Evolutionary conservation across 2,888 invertebrate species (phyloP).

Genomic region (Xanthia togata): DNA sequence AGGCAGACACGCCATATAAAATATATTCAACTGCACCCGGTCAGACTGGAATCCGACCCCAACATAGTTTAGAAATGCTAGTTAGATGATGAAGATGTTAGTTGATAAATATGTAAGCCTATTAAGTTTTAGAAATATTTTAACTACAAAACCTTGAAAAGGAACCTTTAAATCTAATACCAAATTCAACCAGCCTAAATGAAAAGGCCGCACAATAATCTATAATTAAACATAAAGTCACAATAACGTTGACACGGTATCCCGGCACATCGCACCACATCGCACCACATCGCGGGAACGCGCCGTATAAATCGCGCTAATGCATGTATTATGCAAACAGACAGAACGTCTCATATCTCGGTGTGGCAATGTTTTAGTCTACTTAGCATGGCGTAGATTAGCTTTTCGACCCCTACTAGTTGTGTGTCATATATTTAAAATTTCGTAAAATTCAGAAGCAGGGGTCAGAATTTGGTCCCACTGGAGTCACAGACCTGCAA

Average conservation of each 20-base stretch:
- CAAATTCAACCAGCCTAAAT: constrained; percentile 6
- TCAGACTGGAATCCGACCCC: not conserved
- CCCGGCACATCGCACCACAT: constrained; percentile 58
- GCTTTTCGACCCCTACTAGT: constrained; percentile 70
- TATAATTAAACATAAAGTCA: constrained; percentile 66
- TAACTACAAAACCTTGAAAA: not conserved
- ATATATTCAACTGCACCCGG: not conserved
- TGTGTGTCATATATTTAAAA: constrained; percentile 15
- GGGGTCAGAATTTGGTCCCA: not conserved
- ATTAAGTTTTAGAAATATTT: not conserved
- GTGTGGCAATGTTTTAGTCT: constrained; percentile 79
- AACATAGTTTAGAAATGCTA: no score
- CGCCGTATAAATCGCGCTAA: constrained; percentile 76
- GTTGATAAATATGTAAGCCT: not conserved
- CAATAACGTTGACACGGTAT: constrained; percentile 63
- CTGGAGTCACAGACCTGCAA: not conserved
- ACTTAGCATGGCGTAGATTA: constrained; percentile 75
- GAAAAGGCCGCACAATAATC: constrained; percentile 25
- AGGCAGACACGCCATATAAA: no score
- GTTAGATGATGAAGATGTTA: no score
- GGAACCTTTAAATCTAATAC: not conserved
- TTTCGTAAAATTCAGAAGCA: not conserved
- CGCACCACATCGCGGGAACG: constrained; percentile 37
- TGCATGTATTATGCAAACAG: constrained; percentile 85
- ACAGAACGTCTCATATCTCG: constrained; percentile 80